Evolutionary conservation across 2,888 invertebrate genomes (phyloP).

Genomic region (Oasisia sp.): DNA sequence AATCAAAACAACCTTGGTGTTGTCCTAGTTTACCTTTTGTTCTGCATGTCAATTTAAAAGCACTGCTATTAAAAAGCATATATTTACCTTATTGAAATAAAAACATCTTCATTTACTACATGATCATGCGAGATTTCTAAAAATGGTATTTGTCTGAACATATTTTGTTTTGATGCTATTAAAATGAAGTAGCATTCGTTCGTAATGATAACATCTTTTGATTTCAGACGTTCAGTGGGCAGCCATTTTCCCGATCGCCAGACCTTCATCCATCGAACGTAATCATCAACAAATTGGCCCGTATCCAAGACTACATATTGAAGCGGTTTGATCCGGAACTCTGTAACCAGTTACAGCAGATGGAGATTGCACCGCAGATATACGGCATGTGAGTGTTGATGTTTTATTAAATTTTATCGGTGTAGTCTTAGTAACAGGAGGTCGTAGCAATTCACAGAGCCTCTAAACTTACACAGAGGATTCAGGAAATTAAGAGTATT

Average conservation of each 20-base stretch:
- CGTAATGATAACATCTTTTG: too few relatives aligned
- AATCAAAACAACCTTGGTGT: not conserved
- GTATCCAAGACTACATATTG: constrained; percentile 73
- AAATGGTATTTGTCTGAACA: not conserved
- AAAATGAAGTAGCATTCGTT: too few relatives aligned
- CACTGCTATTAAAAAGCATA: not conserved
- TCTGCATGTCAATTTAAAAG: not conserved
- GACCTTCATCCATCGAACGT: constrained; percentile 65
- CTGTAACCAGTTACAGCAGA: constrained; percentile 74
- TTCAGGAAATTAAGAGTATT: too few relatives aligned
- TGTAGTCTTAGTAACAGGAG: not conserved
- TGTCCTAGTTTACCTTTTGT: not conserved
- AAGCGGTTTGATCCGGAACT: constrained; percentile 74
- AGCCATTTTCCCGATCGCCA: constrained; percentile 65
- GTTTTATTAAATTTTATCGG: not conserved
- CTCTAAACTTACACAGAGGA: too few relatives aligned
- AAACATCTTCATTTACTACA: not conserved
- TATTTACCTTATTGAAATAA: not conserved
- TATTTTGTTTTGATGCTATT: too few relatives aligned
- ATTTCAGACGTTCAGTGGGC: constrained; percentile 17
- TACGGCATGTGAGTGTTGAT: constrained; percentile 82
- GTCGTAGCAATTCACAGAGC: too few relatives aligned
- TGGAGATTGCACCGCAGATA: constrained; percentile 84
- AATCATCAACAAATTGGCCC: constrained; percentile 66
- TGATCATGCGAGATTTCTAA: too few relatives aligned